Base-by-base conservation (phyloP, 2,113 vertebrate species). In the Thunnus maccoyii region DNA sequence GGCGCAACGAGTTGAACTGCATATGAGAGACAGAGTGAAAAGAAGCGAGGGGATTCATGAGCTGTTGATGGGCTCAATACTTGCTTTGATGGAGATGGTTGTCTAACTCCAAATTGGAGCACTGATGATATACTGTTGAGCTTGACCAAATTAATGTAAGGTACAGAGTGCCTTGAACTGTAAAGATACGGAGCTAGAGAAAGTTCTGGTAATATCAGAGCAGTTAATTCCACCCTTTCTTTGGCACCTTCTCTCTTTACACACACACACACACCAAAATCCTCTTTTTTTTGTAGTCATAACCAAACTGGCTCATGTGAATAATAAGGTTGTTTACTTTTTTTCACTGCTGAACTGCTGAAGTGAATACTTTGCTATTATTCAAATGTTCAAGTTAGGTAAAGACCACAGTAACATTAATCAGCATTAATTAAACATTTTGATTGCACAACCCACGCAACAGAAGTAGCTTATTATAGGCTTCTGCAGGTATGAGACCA, bases 21-120 rank as follows among this genome's bases (percentile, higher is more conserved):
- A 69, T 64, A 78, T 78, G 74, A 85, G 55, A 89, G 75, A 72
- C 16, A 4, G 50, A 55, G 60, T 62, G 62, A 76, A 76, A 77
- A 58, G 67, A 54, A 65, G 36, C 27, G 69, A 58, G 17, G 55
- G 62, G 61, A 65, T 80, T 87, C 54, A 52, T 72, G 76, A 78
- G 72, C 65, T 47, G 73, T 62, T 56, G 76, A 83, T 80, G 64
- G 60, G 65, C 65, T 80, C 3, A 13, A 32, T 66, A 36, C 57
- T 78, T 47, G 32, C 30, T 80, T 66, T 69, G 58, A 72, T 85
- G 57, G 67, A 73, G 75, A 84, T 81, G 22, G 50, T 62, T 75
- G 77, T 78, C 60, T 48, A 2, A 13, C 20, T 72, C 68, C 16
- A 30, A 25, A 72, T 76, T 73, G 62, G 41, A n/a, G 3, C 18